Conservation (phyloP, 1,140 invertebrate species). For the Caenorhabditis inopinata region DNA sequence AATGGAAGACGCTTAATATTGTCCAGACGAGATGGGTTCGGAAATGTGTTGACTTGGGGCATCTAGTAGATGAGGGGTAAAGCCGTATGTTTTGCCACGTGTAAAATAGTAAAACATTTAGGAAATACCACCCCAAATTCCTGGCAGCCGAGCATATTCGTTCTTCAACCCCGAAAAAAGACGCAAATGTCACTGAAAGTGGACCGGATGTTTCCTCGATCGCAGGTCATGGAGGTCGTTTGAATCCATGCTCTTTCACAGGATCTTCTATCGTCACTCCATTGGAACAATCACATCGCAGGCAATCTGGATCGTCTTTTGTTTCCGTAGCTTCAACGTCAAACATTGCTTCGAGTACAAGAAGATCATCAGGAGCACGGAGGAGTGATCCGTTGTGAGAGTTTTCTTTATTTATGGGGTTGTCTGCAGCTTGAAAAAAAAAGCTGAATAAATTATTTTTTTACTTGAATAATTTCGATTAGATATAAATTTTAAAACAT, state of each 20-base stretch:
- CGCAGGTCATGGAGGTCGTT: not conserved
- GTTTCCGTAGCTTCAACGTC: not conserved
- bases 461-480: no score
- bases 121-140: slow-evolving; percentile 30
- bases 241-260: not conserved
- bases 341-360: not conserved
- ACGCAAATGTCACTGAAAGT: not conserved
- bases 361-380: no score
- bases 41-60: slow-evolving; percentile 25
- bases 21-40: slow-evolving; percentile 32
- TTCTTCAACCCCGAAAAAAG: not conserved
- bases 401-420: no score
- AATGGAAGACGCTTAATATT: slow-evolving; percentile 25
- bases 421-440: no score
- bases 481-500: no score
- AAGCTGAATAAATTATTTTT: no score
- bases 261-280: not conserved
- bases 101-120: no score
- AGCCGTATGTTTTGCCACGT: no score
- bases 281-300: not conserved
- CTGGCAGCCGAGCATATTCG: not conserved
- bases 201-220: slow-evolving; percentile 8
- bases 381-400: not conserved
- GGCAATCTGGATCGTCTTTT: not conserved
- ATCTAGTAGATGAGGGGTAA: slow-evolving; percentile 21